A percentile compares a stretch with the other conserved stretches of the same genome.
Conservation (phyloP, 2,888 invertebrate species). For the Sisyra nigra region DNA sequence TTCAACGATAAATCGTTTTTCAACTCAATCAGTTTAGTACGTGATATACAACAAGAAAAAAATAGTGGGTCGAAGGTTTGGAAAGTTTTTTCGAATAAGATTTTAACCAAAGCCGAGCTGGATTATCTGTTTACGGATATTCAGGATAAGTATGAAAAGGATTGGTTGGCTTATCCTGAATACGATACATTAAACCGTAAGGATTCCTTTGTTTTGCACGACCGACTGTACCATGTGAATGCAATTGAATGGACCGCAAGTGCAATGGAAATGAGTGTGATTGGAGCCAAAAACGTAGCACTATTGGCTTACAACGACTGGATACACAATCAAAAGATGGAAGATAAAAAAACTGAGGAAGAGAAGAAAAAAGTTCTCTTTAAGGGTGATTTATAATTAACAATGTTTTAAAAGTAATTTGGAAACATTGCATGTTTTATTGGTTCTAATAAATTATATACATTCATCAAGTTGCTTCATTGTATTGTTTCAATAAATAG, state of each 20-base stretch:
- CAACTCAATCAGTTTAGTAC: slow-evolving; percentile 28
- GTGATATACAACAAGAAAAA: slow-evolving; percentile 20
- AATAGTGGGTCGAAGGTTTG: slow-evolving; percentile 26
- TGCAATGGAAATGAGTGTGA: slow-evolving; percentile 49
- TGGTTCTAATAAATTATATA: no score
- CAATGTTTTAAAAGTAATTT: no score
- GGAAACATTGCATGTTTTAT: no score
- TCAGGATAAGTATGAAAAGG: slow-evolving; percentile 19
- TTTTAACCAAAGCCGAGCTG: slow-evolving; percentile 26
- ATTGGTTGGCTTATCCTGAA: slow-evolving; percentile 40
- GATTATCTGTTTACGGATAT: slow-evolving; percentile 29
- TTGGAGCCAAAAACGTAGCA: slow-evolving; percentile 43
- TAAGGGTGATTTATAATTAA: no score
- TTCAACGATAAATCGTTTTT: slow-evolving; percentile 29
- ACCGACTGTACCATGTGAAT: slow-evolving; percentile 39
- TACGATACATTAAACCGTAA: slow-evolving; percentile 22
- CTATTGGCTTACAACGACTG: slow-evolving; percentile 28
- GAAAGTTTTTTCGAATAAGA: slow-evolving; percentile 38
- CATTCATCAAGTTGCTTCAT: no score
- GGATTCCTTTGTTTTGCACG: slow-evolving; percentile 31
- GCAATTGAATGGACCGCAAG: slow-evolving; percentile 47
- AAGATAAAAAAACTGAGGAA: no score
- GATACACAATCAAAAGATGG: no score
- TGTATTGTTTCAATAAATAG: no score
- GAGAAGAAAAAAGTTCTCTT: no score